Conservation (phyloP, 1,140 invertebrate genomes). For the Anoplolepis gracilipes region DNA sequence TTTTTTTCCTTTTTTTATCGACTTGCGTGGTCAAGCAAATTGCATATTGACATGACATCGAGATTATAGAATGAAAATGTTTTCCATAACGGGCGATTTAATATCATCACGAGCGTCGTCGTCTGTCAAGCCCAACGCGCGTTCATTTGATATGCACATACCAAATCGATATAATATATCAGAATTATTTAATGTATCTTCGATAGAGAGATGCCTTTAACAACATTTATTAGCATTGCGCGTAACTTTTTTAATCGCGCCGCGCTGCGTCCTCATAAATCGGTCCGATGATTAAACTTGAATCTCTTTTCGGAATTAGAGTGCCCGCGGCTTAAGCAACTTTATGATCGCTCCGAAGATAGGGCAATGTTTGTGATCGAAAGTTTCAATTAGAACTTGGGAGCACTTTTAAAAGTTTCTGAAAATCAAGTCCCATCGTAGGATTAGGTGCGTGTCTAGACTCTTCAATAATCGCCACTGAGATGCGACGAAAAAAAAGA, state of each 20-base stretch:
- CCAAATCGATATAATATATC: conserved; percentile 32
- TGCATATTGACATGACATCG: conserved; percentile 30
- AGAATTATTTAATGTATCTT: conserved; percentile 53
- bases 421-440: conserved; percentile 48
- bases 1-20: conserved; percentile 53
- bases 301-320: conserved; percentile 57
- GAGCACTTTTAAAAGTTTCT: conserved; percentile 59
- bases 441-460: conserved; percentile 61
- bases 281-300: conserved; percentile 63
- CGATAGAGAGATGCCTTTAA: conserved; percentile 41
- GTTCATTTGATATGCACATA: conserved; percentile 28
- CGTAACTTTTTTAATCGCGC: conserved; percentile 37
- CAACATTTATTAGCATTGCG: conserved; percentile 40
- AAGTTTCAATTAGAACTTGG: conserved; percentile 66
- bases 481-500: conserved; percentile 12
- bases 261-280: conserved; percentile 51
- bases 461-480: conserved; percentile 44
- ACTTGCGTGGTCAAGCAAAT: neutral
- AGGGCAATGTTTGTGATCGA: conserved; percentile 65
- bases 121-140: conserved; percentile 34
- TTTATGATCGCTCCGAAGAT: conserved; percentile 64
- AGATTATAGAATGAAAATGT: conserved; percentile 57
- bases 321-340: conserved; percentile 58
- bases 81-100: conserved; percentile 59
- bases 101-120: conserved; percentile 38